A percentile compares a stretch with the other conserved stretches of the same genome.
phyloP scores from a whole-genome alignment of 2,888 invertebrate species.

The Pyrrhosoma nymphula region DNA sequence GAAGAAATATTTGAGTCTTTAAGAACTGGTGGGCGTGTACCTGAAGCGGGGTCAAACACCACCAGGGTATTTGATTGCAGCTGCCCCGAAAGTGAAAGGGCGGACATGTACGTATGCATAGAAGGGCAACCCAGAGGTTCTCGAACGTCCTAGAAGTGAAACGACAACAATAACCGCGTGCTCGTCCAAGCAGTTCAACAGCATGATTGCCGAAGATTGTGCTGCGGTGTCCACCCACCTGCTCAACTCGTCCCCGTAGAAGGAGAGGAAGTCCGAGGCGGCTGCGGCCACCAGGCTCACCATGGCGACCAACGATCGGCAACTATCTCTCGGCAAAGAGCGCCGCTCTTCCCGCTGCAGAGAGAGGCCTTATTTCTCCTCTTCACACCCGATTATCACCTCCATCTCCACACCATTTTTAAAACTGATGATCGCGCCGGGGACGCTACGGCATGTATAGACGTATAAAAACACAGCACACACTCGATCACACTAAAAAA shows the following conservation, averaged over 20 bases:
- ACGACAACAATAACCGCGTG: too few relatives aligned
- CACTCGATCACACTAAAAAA: conserved; percentile 23
- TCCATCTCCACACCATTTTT: not conserved
- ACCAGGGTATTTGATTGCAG: too few relatives aligned
- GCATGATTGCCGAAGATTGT: not conserved
- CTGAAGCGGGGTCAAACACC: too few relatives aligned
- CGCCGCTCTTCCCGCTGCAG: not conserved
- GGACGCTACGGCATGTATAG: not conserved
- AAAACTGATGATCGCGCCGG: not conserved
- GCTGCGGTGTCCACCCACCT: conserved; percentile 28
- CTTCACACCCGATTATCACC: not conserved
- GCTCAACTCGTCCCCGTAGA: conserved; percentile 57
- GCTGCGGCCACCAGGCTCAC: conserved; percentile 61
- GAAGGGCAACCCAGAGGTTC: too few relatives aligned
- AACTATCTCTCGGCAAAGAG: not conserved
- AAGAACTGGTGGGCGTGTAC: too few relatives aligned
- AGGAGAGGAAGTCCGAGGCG: conserved; percentile 56
- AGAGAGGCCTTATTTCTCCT: not conserved
- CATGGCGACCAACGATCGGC: conserved; percentile 29
- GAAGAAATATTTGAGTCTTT: too few relatives aligned
- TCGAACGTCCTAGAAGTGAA: too few relatives aligned
- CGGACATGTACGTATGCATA: too few relatives aligned
- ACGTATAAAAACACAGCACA: conserved; percentile 6
- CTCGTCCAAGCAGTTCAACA: too few relatives aligned
- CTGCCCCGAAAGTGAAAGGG: too few relatives aligned